Percentiles rank a stretch among this genome's conserved stretches.
Conservation (phyloP, 2,113 vertebrate species). For the Laterallus jamaicensis region DNA sequence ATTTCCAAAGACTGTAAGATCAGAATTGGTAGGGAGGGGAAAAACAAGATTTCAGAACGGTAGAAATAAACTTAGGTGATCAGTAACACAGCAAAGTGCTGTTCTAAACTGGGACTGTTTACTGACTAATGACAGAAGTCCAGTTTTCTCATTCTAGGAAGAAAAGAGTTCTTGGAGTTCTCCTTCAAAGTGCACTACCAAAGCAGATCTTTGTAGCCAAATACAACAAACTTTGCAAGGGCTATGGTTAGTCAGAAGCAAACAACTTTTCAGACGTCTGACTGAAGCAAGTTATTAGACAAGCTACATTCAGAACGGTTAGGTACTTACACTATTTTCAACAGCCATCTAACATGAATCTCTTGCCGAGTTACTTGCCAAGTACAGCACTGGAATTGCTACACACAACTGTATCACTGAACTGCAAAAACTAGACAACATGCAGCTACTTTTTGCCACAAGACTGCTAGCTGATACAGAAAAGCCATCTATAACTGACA, state of each 20-base stretch:
- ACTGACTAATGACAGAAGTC: background rate
- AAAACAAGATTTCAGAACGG: constrained; percentile 13
- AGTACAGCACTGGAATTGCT: background rate
- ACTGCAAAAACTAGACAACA: background rate
- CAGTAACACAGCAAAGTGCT: background rate
- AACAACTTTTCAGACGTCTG: too few species aligned
- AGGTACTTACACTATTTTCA: background rate
- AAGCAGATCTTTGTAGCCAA: constrained; percentile 27
- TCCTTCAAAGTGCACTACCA: constrained; percentile 2
- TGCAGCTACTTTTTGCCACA: background rate
- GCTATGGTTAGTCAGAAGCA: background rate
- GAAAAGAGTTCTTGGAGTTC: constrained; percentile 12
- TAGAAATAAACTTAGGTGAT: constrained; percentile 1
- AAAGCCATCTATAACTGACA: background rate
- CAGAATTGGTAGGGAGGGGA: background rate
- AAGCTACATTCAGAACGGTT: background rate
- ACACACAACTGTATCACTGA: background rate
- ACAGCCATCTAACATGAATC: background rate
- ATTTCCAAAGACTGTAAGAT: background rate
- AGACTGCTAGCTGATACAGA: background rate
- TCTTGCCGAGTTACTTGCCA: background rate
- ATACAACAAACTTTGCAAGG: constrained; percentile 34
- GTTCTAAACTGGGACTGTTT: constrained; percentile 37
- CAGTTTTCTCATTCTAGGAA: background rate
- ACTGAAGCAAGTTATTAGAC: background rate